Evolutionary conservation across 2,888 invertebrate genomes (phyloP).

Genomic region (Hylaea fasciaria): DNA sequence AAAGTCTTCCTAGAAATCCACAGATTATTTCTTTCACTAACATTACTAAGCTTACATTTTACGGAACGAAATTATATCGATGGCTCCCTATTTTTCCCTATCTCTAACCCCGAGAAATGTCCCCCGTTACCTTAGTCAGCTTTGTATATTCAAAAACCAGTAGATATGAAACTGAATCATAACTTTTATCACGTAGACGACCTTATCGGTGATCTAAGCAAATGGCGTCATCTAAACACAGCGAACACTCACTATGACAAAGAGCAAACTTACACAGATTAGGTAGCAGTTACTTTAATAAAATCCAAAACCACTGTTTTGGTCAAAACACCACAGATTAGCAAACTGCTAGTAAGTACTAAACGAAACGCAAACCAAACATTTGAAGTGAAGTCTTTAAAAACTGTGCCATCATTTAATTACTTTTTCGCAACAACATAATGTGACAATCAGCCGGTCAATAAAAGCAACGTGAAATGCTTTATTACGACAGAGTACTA

Average conservation of each 20-base stretch:
- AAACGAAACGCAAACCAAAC: conserved; percentile 4
- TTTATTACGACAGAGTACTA: conserved; percentile 16
- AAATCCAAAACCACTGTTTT: neutral
- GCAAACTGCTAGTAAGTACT: neutral
- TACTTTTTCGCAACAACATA: conserved; percentile 13
- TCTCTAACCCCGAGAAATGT: too few species aligned
- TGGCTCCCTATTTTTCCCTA: too few species aligned
- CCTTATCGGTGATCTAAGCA: conserved; percentile 41
- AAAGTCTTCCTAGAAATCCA: too few species aligned
- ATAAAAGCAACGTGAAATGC: neutral
- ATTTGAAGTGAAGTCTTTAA: conserved; percentile 1
- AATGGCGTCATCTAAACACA: conserved; percentile 21
- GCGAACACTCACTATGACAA: conserved; percentile 1
- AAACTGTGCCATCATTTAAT: neutral
- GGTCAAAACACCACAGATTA: conserved; percentile 14
- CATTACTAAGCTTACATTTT: too few species aligned
- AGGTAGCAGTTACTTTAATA: neutral
- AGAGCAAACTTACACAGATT: conserved; percentile 8
- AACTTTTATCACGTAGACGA: conserved; percentile 25
- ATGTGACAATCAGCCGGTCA: neutral
- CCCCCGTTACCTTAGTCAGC: too few species aligned
- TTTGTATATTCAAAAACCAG: too few species aligned
- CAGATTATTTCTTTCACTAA: too few species aligned
- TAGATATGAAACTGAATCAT: conserved; percentile 23
- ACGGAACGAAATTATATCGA: too few species aligned